Evolutionary conservation across 2,113 vertebrate species (phyloP).

Genomic region (Phoenicopterus ruber): DNA sequence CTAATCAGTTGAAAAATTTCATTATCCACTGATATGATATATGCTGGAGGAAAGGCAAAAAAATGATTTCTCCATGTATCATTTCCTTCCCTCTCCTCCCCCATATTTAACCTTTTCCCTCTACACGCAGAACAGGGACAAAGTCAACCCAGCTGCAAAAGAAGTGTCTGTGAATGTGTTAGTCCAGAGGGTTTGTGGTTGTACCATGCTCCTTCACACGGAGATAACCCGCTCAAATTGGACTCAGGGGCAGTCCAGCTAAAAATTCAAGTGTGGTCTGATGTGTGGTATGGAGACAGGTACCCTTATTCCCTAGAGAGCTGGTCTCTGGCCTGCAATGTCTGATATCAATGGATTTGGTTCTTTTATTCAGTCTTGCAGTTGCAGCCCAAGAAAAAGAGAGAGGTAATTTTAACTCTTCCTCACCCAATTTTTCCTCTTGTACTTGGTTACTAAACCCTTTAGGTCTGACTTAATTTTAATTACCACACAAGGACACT

Average conservation of each 20-base stretch:
- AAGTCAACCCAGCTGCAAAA: background rate
- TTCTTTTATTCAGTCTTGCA: background rate
- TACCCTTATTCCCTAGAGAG: background rate
- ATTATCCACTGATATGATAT: constrained; percentile 64
- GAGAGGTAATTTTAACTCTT: background rate
- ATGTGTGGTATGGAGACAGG: background rate
- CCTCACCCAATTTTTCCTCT: background rate
- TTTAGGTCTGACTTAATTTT: background rate
- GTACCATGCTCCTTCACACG: background rate
- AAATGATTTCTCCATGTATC: background rate
- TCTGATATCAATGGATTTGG: background rate
- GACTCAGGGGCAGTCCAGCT: background rate
- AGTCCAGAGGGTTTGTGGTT: background rate
- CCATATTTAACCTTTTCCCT: background rate
- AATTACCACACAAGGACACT: background rate
- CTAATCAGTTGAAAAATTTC: constrained; percentile 71
- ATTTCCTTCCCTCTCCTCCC: background rate
- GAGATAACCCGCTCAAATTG: background rate
- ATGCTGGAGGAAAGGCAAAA: constrained; percentile 9
- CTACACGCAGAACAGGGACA: background rate
- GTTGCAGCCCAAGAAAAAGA: background rate
- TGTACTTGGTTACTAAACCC: background rate
- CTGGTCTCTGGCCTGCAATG: background rate
- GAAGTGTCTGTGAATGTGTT: background rate
- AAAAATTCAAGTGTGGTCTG: background rate